phyloP scores from a whole-genome alignment of 2,113 vertebrate genomes.

The Acanthisitta chloris region DNA sequence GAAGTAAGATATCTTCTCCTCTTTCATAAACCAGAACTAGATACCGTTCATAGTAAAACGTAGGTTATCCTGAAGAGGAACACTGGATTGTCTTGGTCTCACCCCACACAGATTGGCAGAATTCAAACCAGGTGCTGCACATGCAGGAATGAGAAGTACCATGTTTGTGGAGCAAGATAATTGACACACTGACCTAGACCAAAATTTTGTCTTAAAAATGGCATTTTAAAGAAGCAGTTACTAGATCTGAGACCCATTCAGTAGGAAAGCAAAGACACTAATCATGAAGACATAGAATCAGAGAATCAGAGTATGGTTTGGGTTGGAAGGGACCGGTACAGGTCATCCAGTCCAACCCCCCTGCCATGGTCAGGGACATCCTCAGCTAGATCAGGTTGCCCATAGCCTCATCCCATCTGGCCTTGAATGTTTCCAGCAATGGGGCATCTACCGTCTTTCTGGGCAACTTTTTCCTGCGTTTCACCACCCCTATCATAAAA shows the following conservation, averaged over 20 bases:
- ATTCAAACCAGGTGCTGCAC: background rate
- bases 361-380: background rate
- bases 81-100: background rate
- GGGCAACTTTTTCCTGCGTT: background rate
- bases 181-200: background rate
- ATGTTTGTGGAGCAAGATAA: background rate
- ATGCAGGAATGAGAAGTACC: background rate
- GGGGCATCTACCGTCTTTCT: background rate
- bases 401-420: background rate
- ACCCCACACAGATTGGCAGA: background rate
- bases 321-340: background rate
- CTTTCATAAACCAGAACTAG: background rate
- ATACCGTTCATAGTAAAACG: background rate
- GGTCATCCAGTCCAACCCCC: rapidly evolving
- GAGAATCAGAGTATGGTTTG: background rate
- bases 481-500: background rate
- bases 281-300: background rate
- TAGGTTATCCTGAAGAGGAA: background rate
- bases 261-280: background rate
- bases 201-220: background rate
- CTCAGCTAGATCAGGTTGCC: background rate
- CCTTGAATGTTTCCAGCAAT: background rate
- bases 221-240: background rate
- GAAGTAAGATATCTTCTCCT: background rate
- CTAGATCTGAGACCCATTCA: background rate